Conservation (phyloP, 2,113 vertebrate genomes). For the Rhynchomys soricoides region DNA sequence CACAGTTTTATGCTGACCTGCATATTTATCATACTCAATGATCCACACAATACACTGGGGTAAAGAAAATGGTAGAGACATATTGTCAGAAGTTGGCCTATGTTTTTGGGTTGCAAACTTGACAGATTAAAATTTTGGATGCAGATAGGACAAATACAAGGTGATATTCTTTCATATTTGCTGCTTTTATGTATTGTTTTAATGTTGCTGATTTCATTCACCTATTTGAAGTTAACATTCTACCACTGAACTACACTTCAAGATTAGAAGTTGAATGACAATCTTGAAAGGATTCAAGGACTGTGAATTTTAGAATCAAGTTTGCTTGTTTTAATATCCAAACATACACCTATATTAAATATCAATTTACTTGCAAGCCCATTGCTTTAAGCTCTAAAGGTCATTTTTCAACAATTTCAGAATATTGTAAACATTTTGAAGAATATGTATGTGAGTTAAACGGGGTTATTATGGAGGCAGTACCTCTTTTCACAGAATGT, state of each 20-base stretch:
- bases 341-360: not conserved
- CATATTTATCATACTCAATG: not conserved
- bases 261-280: not conserved
- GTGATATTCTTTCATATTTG: not conserved
- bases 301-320: not conserved
- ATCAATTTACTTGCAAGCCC: not conserved
- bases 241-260: not conserved
- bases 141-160: not conserved
- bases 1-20: not conserved
- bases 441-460: not conserved
- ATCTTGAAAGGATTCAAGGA: not conserved
- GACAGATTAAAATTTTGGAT: not conserved
- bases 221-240: no score
- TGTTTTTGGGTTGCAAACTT: fast-evolving
- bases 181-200: not conserved
- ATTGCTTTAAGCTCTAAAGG: not conserved
- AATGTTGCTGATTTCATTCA: no score
- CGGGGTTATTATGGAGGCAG: not conserved
- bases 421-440: not conserved
- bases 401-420: not conserved
- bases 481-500: not conserved
- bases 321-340: not conserved
- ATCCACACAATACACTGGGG: not conserved
- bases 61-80: not conserved
- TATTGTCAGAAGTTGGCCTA: not conserved